These are phyloP conservation scores for Parotia lawesii DNA, from an alignment of 2,113 vertebrate species.

Conservation along the genomic window DNA sequence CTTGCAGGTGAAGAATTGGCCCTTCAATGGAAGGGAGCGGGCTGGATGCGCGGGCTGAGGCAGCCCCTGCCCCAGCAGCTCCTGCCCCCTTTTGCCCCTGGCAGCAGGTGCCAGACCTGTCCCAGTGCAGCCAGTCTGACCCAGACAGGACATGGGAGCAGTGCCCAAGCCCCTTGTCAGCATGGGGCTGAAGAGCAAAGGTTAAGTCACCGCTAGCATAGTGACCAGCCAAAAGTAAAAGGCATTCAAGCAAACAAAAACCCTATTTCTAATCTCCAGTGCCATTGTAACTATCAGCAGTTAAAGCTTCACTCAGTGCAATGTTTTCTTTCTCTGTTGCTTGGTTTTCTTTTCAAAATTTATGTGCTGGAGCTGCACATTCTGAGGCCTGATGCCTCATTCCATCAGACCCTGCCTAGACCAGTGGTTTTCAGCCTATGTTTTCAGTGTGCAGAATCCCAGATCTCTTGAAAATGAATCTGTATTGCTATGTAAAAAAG, in stretches of 20 bases:
- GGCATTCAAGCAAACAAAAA: background rate
- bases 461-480: background rate
- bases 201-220: background rate
- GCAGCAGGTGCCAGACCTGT: background rate
- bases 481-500: background rate
- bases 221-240: background rate
- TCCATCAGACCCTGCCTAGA: background rate
- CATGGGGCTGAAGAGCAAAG: background rate
- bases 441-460: background rate
- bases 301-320: background rate
- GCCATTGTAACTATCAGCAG: background rate
- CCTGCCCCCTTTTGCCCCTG: background rate
- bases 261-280: background rate
- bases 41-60: background rate
- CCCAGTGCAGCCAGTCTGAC: background rate
- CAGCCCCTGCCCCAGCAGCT: background rate
- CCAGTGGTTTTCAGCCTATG: background rate
- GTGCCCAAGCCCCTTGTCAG: background rate
- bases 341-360: background rate
- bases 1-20: background rate
- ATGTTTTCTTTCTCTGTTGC: background rate
- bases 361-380: background rate
- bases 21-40: background rate
- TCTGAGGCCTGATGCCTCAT: background rate
- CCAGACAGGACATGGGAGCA: background rate